Percentiles rank a stretch among this genome's conserved stretches.
Conservation (phyloP, 2,797 vertebrate species). For the Sebastes iracundus region DNA sequence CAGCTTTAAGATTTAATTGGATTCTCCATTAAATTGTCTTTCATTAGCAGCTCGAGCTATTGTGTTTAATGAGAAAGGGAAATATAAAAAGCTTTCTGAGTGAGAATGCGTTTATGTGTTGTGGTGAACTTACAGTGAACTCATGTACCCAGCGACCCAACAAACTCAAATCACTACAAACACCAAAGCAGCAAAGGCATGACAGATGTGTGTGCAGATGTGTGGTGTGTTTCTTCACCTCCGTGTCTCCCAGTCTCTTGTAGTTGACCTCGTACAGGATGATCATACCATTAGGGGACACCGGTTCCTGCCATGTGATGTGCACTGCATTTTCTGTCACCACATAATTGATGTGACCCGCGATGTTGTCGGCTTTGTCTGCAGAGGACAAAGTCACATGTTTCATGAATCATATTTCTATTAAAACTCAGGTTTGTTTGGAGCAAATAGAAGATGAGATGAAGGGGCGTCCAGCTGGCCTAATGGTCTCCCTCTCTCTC, state of each 20-base stretch:
- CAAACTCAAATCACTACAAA: not conserved
- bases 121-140: conserved; percentile 19
- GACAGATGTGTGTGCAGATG: not conserved
- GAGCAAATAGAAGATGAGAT: not conserved
- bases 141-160: not conserved
- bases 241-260: conserved; percentile 87
- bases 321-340: conserved; percentile 88
- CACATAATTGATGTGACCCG: conserved; percentile 82
- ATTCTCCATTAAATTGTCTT: conserved; percentile 5
- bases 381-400: conserved; percentile 9
- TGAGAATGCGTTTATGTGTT: not conserved
- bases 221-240: conserved; percentile 82
- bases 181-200: conserved; percentile 2
- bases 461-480: not conserved
- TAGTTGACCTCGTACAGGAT: conserved; percentile 96
- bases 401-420: not conserved
- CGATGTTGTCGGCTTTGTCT: conserved; percentile 95
- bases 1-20: conserved; percentile 15
- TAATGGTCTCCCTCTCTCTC: not conserved
- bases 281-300: conserved; percentile 91
- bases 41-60: not conserved
- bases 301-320: conserved; percentile 90
- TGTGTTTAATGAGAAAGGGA: conserved; percentile 19
- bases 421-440: not conserved
- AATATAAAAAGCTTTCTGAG: conserved; percentile 5